These are phyloP conservation scores for Ormyrus nitidulus DNA, from an alignment of 2,888 invertebrate species.

Conservation along the genomic window DNA sequence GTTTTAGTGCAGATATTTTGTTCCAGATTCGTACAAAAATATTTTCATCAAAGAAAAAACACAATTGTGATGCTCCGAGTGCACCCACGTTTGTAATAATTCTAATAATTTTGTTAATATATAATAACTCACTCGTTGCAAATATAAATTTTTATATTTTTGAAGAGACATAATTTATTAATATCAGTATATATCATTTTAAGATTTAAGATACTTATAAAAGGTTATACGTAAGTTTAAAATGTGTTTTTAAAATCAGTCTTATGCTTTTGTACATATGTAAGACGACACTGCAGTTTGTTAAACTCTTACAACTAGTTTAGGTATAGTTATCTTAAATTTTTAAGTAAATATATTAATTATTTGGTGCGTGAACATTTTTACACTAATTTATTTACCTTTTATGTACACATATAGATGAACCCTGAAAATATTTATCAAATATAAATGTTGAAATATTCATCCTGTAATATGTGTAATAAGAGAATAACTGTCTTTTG, in stretches of 20 bases:
- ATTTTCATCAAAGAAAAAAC: constrained; percentile 13
- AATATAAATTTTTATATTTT: constrained; percentile 30
- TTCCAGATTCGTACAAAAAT: not conserved
- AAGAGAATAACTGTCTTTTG: not conserved
- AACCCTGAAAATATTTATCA: too few species aligned
- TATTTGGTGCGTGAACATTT: not conserved
- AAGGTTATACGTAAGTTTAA: not conserved
- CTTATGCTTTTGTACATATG: constrained; percentile 20
- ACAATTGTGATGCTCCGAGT: constrained; percentile 14
- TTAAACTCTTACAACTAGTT: not conserved
- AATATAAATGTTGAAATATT: too few species aligned
- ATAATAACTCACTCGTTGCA: not conserved
- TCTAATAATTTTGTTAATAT: not conserved
- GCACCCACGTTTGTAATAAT: not conserved
- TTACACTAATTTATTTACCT: not conserved
- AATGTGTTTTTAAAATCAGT: not conserved
- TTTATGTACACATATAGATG: too few species aligned
- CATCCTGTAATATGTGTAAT: too few species aligned
- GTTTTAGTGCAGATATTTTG: not conserved
- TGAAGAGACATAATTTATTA: constrained; percentile 4
- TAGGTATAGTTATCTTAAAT: not conserved
- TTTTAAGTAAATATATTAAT: not conserved
- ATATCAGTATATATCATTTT: not conserved
- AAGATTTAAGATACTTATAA: not conserved
- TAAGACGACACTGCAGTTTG: not conserved